Evolutionary conservation across 2,888 invertebrate genomes (phyloP).

Genomic region (Cosmopolites sordidus): DNA sequence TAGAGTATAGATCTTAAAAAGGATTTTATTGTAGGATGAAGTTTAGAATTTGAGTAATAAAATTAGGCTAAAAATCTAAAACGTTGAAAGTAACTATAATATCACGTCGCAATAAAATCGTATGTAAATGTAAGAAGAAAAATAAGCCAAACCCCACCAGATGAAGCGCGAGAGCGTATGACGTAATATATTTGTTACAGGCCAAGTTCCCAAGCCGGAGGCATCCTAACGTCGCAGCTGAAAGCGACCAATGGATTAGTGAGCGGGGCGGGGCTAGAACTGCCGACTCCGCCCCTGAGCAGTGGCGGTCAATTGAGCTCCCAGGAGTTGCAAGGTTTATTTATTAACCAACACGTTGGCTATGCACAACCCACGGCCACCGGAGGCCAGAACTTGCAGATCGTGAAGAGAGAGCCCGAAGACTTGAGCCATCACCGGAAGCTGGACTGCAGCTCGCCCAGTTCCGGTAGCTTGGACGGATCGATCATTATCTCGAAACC

Average conservation of each 20-base stretch:
- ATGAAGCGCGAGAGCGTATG: slow-evolving; percentile 28
- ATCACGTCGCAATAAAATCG: slow-evolving; percentile 7
- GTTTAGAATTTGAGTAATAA: neutral
- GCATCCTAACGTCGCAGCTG: slow-evolving; percentile 63
- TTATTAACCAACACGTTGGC: slow-evolving; percentile 60
- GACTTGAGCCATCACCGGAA: slow-evolving; percentile 69
- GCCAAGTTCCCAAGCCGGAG: slow-evolving; percentile 49
- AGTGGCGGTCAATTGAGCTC: slow-evolving; percentile 57
- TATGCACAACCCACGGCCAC: slow-evolving; percentile 50
- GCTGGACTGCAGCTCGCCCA: slow-evolving; percentile 58
- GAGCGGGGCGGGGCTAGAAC: slow-evolving; percentile 61
- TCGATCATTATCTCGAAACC: slow-evolving; percentile 55
- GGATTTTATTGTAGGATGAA: no score
- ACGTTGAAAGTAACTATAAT: neutral
- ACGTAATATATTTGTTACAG: slow-evolving; percentile 47
- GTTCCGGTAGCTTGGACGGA: slow-evolving; percentile 51
- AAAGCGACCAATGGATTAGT: slow-evolving; percentile 67
- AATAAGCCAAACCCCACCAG: slow-evolving; percentile 14
- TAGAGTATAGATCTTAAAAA: no score
- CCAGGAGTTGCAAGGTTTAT: slow-evolving; percentile 55
- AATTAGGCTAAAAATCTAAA: slow-evolving; percentile 2
- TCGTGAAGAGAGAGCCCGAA: slow-evolving; percentile 78
- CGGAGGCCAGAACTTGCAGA: slow-evolving; percentile 57
- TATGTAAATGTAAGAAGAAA: slow-evolving; percentile 14
- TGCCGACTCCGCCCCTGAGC: slow-evolving; percentile 49